Base-by-base conservation (phyloP, 2,888 invertebrate species). In the Campoletis raptor region DNA sequence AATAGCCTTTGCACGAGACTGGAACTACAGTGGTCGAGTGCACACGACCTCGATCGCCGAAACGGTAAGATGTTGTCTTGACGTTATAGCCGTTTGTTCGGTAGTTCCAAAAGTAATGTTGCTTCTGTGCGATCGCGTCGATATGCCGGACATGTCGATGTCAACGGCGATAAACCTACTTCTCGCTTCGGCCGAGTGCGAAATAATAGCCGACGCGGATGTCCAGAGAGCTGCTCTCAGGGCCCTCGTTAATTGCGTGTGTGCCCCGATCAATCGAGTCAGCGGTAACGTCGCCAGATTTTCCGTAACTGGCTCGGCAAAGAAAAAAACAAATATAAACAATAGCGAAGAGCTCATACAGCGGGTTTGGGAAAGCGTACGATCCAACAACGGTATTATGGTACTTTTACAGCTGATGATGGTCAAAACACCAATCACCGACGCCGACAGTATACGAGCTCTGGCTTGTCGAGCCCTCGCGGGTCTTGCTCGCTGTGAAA, bases 321-420 rank as follows among this genome's bases (percentile, higher is more conserved):
- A 96, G 92, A 96, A 96, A 95, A 96, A 97, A 92, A 95, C 96
- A 0, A 95, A 96, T 86, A 94, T 95, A 94, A 92, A 97, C 95
- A 94, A 96, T 95, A 87, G 97, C 73, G 98, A 98, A 92, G 99
- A 99, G 88, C 95, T 99, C 4, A 97, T 99, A 87, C 97, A 97
- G 93, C 98, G 97, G 92, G 97, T 99, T 70, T 99, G 99, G 99
- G 98, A 98, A 94, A 97, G 98, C 90, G 97, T 99, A 0, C 95
- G 99, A 86, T 97, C 97, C 0, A 99, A 98, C 94, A 99, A 99
- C 94, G 99, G 99, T 2, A 99, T 99, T 81, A 99, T 99, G 97
- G 98, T 97, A 72, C 95, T 99, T 64, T 95, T 99, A 18, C 97
- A 98, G 79, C 95, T 99, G 86, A 97, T 99, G 96, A 97, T 97